These are phyloP conservation scores for Subanguina moxae DNA, from an alignment of 1,140 invertebrate genomes.

Conservation along the genomic window DNA sequence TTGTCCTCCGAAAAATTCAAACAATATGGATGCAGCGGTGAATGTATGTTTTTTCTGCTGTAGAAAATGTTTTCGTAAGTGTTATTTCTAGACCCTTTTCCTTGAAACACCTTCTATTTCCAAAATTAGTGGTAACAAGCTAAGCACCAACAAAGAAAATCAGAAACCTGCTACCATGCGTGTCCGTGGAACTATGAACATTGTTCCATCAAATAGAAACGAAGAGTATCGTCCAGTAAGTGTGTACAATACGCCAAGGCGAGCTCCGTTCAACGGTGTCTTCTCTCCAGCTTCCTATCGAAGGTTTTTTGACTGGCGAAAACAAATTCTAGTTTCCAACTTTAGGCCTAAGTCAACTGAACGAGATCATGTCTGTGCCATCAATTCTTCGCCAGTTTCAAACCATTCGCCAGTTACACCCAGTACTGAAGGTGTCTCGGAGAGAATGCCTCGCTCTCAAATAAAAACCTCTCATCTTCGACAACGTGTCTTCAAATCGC, in stretches of 20 bases:
- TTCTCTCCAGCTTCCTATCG: slow-evolving; percentile 12
- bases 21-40: neutral
- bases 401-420: neutral
- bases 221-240: slow-evolving; percentile 18
- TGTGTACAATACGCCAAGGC: slow-evolving; percentile 29
- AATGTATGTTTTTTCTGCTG: neutral
- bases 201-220: neutral
- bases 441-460: slow-evolving; percentile 23
- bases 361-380: neutral
- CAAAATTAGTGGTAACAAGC: neutral
- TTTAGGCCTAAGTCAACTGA: neutral
- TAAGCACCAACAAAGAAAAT: slow-evolving; percentile 19
- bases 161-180: slow-evolving; percentile 15
- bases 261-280: slow-evolving; percentile 11
- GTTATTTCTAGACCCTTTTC: neutral
- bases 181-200: neutral
- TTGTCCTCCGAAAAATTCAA: neutral
- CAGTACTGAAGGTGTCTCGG: neutral
- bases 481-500: slow-evolving; percentile 40
- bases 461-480: slow-evolving; percentile 32
- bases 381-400: neutral
- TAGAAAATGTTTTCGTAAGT: no score
- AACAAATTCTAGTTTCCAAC: neutral
- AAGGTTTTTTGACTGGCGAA: neutral
- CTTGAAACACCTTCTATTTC: neutral